Evolutionary conservation across 2,113 vertebrate genomes (phyloP).

Genomic region (Xenopus laevis): DNA sequence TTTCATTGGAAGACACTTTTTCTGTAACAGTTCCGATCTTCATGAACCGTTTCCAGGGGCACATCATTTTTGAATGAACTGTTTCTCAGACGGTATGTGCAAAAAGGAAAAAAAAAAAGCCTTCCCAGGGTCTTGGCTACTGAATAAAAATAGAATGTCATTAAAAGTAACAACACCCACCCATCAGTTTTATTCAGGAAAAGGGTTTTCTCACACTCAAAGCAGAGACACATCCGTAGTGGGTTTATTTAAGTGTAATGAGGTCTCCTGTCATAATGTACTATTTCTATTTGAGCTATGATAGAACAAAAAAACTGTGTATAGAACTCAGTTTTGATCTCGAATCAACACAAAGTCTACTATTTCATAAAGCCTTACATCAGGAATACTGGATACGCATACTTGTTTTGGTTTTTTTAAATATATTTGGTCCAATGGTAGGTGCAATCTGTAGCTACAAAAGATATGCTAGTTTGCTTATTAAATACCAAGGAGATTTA

Average conservation of each 20-base stretch:
- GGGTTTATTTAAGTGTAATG: background rate
- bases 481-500: too few relatives aligned
- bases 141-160: conserved; percentile 2
- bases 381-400: too few relatives aligned
- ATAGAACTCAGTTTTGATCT: too few relatives aligned
- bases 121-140: conserved; percentile 36
- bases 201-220: conserved; percentile 8
- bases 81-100: conserved; percentile 8
- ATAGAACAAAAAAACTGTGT: too few relatives aligned
- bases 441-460: too few relatives aligned
- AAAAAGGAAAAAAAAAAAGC: conserved; percentile 15
- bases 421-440: too few relatives aligned
- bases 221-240: background rate
- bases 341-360: too few relatives aligned
- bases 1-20: conserved; percentile 26
- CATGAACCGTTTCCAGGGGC: conserved; percentile 62
- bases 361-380: too few relatives aligned
- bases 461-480: too few relatives aligned
- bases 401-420: too few relatives aligned
- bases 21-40: conserved; percentile 45
- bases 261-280: background rate
- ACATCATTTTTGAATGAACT: conserved; percentile 57
- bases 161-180: background rate
- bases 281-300: too few relatives aligned
- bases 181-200: accelerated